Evolutionary conservation across 1,140 invertebrate genomes (phyloP).

Genomic region (Stenopsyche tienmushanensis): DNA sequence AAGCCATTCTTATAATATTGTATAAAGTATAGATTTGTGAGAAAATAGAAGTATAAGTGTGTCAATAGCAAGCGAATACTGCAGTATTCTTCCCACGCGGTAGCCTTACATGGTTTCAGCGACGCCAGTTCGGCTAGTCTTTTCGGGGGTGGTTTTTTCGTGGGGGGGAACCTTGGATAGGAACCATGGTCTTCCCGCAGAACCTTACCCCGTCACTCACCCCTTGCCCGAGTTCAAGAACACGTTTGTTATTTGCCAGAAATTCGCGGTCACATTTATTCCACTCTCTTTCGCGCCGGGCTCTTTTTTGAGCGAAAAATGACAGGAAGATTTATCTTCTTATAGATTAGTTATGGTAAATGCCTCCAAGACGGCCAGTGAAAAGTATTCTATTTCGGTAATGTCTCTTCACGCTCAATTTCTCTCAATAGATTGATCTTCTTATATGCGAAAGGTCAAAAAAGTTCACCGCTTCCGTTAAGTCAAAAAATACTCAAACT

Average conservation of each 20-base stretch:
- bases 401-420: background rate
- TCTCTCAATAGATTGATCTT: background rate
- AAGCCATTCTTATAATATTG: too few species aligned
- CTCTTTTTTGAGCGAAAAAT: conserved; percentile 8
- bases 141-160: background rate
- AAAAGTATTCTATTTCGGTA: background rate
- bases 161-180: background rate
- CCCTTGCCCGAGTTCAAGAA: conserved; percentile 17
- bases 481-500: too few species aligned
- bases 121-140: conserved; percentile 3
- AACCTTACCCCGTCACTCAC: background rate
- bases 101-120: background rate
- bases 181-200: background rate
- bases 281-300: background rate
- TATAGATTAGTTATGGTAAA: conserved; percentile 10
- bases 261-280: conserved; percentile 27
- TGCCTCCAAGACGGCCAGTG: background rate
- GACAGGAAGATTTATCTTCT: conserved; percentile 23
- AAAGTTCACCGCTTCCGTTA: too few species aligned
- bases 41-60: too few species aligned
- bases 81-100: background rate
- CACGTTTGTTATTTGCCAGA: conserved; percentile 30
- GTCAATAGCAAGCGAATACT: too few species aligned
- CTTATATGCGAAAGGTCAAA: background rate
- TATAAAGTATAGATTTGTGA: too few species aligned